Evolutionary conservation across 2,113 vertebrate species (phyloP), one percentile per base, ranked within the genome.

Genomic region (Pachyramphus minor): DNA sequence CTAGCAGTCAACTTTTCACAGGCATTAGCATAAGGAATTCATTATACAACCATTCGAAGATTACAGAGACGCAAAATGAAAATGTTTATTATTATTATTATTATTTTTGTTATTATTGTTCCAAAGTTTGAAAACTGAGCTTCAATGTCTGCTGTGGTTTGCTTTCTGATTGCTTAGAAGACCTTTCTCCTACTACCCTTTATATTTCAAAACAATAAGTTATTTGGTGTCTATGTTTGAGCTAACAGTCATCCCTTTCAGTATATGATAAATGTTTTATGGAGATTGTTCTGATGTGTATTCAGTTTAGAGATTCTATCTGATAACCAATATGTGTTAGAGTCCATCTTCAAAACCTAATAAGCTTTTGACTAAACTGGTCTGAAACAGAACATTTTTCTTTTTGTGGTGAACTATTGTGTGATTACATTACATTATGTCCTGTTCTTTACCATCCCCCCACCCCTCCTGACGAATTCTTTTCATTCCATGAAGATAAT

Each of bases 361-460:
- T 8, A 39, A 1, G 3, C 2, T 41, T 67, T 66, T 45, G 10
- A n/a, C 12, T 76, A 63, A 76, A 15, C 5, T 71, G 16, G 13
- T 17, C n/a, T 79, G 64, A 23, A 15, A 62, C 12, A 45, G 23
- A 6, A 67, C 6, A 11, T 28, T 22, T 72, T 74, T 68, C 21
- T 25, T 77, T 74, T 60, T 63, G 3, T 67, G 20, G 41, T 75
- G 8, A 31, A 79, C 0, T 2, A 2, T 28, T 27, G 9, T 39
- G 25, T 31, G 27, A 68, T 44, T 49, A 30, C 10, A 62, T 24
- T n/a, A n/a, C 5, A 49, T 19, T 66, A n/a, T n/a, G n/a, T 67
- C 13, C 19, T 3, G 0, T 21, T 62, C 28, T 73, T 62, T 74
- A 45, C 1, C 3, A 6, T 0, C 21, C 13, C 3, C 3, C 3